A percentile compares a stretch with the other conserved stretches of the same genome.
These are phyloP conservation scores for Epinephelus malabaricus DNA, from an alignment of 2,797 vertebrate genomes.

Conservation along the genomic window DNA sequence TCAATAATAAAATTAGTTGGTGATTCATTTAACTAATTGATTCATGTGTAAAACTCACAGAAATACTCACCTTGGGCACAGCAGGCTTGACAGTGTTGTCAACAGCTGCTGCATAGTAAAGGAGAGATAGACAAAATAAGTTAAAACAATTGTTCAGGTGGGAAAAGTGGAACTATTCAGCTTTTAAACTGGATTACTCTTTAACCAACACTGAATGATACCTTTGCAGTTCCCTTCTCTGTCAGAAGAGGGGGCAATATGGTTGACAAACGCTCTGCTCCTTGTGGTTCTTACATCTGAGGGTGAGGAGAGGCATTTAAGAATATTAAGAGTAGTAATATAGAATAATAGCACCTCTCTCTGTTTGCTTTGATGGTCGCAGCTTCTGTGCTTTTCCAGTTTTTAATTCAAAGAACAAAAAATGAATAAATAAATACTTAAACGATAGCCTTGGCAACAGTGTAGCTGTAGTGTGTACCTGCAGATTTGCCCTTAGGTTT, in stretches of 20 bases:
- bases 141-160: neutral
- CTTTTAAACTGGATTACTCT: neutral
- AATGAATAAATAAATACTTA: neutral
- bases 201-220: constrained; percentile 27
- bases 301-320: neutral
- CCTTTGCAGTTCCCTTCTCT: constrained; percentile 58
- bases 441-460: neutral
- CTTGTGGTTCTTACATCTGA: constrained; percentile 69
- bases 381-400: neutral
- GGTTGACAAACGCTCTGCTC: constrained; percentile 62
- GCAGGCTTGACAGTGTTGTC: neutral
- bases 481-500: constrained; percentile 63
- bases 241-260: constrained; percentile 52
- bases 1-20: no score
- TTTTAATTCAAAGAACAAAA: neutral
- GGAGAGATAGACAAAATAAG: neutral
- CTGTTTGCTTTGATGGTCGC: neutral
- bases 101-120: constrained; percentile 12
- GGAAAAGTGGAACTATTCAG: neutral
- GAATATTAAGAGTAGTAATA: neutral
- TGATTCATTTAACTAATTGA: no score
- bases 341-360: rapidly evolving
- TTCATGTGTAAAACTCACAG: neutral
- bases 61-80: constrained; percentile 47
- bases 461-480: constrained; percentile 62